These are phyloP conservation scores for Meda fulgida DNA, from an alignment of 2,797 vertebrate species.

Conservation along the genomic window DNA sequence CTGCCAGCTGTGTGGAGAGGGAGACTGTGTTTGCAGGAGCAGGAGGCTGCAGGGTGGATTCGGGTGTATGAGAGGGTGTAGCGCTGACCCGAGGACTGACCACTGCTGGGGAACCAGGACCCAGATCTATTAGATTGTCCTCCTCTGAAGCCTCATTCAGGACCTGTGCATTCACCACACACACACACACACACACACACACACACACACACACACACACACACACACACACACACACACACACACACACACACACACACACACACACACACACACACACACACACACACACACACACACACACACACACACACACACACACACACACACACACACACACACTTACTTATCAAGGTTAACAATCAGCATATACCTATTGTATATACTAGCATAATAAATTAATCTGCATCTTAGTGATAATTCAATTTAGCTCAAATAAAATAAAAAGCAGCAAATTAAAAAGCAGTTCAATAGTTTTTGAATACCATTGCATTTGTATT, in stretches of 20 bases:
- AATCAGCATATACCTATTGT: neutral
- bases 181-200: constrained; percentile 1
- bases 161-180: constrained; percentile 75
- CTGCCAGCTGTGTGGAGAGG: constrained; percentile 88
- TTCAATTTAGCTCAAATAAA: neutral
- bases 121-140: constrained; percentile 97
- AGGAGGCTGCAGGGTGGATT: constrained; percentile 45
- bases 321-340: constrained; percentile 5
- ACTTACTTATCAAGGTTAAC: neutral
- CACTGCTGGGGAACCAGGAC: constrained; percentile 94
- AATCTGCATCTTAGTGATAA: neutral
- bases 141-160: constrained; percentile 91
- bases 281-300: constrained; percentile 1
- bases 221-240: constrained; percentile 7
- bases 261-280: constrained; percentile 1
- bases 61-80: constrained; percentile 66
- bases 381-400: neutral
- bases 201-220: constrained; percentile 7
- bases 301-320: constrained; percentile 1
- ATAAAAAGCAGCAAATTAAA: neutral
- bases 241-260: constrained; percentile 1
- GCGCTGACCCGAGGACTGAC: constrained; percentile 85
- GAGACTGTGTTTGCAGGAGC: constrained; percentile 57
- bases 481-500: neutral
- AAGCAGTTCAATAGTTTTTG: neutral